Conservation (phyloP, 2,797 vertebrate genomes). For the Silurus aristotelis region DNA sequence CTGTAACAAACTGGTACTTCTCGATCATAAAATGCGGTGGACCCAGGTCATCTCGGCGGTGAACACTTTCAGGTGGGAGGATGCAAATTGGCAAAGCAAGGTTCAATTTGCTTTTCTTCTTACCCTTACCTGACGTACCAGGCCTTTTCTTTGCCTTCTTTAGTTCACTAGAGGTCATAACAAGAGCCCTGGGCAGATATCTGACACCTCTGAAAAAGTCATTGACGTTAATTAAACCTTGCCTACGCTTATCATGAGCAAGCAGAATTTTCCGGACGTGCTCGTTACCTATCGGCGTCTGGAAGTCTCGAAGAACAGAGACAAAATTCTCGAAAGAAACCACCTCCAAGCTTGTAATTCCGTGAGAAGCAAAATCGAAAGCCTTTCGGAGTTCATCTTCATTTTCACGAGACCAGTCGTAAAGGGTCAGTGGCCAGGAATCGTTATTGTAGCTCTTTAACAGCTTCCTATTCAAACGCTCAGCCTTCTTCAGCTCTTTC, state of each 20-base stretch:
- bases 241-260: constrained; percentile 69
- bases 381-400: constrained; percentile 70
- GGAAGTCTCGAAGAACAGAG: constrained; percentile 69
- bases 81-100: constrained; percentile 83
- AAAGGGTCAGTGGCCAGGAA: constrained; percentile 80
- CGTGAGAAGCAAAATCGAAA: constrained; percentile 59
- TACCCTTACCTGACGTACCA: constrained; percentile 72
- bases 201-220: constrained; percentile 87
- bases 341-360: constrained; percentile 61
- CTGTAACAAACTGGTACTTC: constrained; percentile 69
- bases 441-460: constrained; percentile 65
- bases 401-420: constrained; percentile 87
- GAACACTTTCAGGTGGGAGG: constrained; percentile 64
- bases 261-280: constrained; percentile 69
- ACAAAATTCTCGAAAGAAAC: constrained; percentile 75
- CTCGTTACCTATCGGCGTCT: constrained; percentile 64
- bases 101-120: constrained; percentile 68
- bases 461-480: constrained; percentile 70
- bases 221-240: constrained; percentile 67
- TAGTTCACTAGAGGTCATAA: constrained; percentile 76
- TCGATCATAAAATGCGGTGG: constrained; percentile 84
- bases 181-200: constrained; percentile 81
- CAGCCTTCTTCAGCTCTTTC: constrained; percentile 79
- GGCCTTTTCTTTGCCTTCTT: constrained; percentile 76
- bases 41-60: constrained; percentile 72